Conservation (phyloP, 2,113 vertebrate genomes). For the Azemiops feae region DNA sequence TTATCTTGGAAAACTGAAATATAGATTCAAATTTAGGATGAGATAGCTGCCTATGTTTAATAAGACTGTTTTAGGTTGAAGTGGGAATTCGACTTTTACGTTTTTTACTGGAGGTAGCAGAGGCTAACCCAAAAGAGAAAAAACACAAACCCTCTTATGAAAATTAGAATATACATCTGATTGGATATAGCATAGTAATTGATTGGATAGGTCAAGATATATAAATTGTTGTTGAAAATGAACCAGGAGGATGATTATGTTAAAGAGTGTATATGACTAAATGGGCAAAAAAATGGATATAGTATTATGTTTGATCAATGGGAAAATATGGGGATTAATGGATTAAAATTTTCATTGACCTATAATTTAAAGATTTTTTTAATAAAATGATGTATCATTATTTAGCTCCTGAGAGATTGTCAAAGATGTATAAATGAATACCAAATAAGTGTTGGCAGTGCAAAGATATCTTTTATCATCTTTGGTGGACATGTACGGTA, state of each 20-base stretch:
- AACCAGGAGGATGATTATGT: not conserved
- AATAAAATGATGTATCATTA: not conserved
- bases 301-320: not conserved
- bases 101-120: not conserved
- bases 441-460: not conserved
- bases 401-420: not conserved
- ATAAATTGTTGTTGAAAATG: not conserved
- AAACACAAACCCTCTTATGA: not conserved
- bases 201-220: not conserved
- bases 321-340: not conserved
- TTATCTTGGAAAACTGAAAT: not conserved
- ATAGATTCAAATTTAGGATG: not conserved
- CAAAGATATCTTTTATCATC: not conserved
- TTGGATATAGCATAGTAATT: not conserved
- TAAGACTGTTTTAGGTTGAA: not conserved
- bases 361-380: not conserved
- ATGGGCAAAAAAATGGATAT: not conserved
- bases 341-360: not conserved
- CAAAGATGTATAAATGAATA: not conserved
- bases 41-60: not conserved
- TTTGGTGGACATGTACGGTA: not conserved
- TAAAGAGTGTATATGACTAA: not conserved
- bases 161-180: not conserved
- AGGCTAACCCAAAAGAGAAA: not conserved
- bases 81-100: not conserved